Conservation (phyloP, 2,797 vertebrate species). For the Typhlichthys eigenmanni region DNA sequence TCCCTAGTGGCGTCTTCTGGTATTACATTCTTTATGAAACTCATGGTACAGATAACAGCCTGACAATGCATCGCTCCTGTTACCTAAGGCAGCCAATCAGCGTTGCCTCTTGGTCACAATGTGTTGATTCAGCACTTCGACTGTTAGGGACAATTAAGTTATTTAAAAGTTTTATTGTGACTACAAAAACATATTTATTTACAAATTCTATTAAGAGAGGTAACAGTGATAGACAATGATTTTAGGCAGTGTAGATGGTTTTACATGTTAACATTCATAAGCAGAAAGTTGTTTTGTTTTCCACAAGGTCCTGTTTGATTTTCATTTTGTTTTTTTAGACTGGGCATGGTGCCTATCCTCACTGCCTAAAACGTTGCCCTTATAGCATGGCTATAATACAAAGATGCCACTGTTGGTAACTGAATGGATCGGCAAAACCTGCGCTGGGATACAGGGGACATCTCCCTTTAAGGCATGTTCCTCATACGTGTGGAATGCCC, state of each 20-base stretch:
- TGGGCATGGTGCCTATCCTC: slow-evolving; percentile 14
- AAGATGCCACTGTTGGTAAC: background rate
- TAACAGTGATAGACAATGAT: background rate
- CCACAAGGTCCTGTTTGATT: slow-evolving; percentile 7
- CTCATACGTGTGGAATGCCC: background rate
- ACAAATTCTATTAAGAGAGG: background rate
- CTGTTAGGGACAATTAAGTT: background rate
- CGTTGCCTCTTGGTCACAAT: slow-evolving; percentile 11
- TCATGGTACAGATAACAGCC: slow-evolving; percentile 10
- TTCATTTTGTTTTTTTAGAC: slow-evolving; percentile 22
- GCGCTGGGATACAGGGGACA: background rate
- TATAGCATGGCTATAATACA: background rate
- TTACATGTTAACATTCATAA: background rate
- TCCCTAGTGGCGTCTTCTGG: slow-evolving; percentile 32
- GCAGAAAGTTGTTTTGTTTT: background rate
- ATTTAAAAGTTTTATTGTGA: background rate
- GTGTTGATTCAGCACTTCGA: slow-evolving; percentile 1
- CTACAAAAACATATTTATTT: too few relatives aligned
- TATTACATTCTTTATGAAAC: slow-evolving; percentile 32
- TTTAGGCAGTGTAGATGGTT: background rate
- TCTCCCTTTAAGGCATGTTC: background rate
- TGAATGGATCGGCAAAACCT: background rate
- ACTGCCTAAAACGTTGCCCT: slow-evolving; percentile 7
- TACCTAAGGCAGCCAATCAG: background rate
- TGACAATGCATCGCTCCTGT: slow-evolving; percentile 15